Percentiles rank a stretch among this genome's conserved stretches.
phyloP scores from a whole-genome alignment of 2,113 vertebrate species.

The Balaeniceps rex region DNA sequence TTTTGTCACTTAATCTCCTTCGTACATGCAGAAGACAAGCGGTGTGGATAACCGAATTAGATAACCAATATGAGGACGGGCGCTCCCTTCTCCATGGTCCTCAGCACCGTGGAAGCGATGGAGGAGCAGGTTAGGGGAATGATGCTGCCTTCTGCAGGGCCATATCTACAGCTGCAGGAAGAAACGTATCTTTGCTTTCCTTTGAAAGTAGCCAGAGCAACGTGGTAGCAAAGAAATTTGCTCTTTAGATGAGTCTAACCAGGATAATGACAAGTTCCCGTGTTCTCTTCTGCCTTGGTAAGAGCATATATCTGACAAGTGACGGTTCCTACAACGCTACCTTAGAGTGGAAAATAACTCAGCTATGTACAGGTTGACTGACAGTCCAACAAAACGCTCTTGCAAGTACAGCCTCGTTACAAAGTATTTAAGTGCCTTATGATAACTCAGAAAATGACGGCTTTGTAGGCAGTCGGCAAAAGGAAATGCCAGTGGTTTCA shows the following conservation, averaged over 20 bases:
- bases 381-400: neutral
- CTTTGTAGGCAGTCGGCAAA: neutral
- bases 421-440: neutral
- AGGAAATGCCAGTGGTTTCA: neutral
- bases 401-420: neutral
- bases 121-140: neutral
- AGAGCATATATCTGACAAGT: neutral
- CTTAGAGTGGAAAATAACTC: neutral
- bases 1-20: neutral
- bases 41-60: neutral
- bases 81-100: neutral
- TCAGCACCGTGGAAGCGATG: neutral
- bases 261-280: neutral
- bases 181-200: neutral
- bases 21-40: neutral
- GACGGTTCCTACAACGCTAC: neutral
- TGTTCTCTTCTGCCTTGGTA: neutral
- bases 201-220: neutral
- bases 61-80: too few relatives aligned
- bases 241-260: neutral
- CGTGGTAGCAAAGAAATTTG: neutral
- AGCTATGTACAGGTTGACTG: neutral
- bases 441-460: neutral
- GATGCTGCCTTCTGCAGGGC: neutral
- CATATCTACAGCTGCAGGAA: neutral